Conservation (phyloP, 2,888 invertebrate genomes). For the Atherix ibis region DNA sequence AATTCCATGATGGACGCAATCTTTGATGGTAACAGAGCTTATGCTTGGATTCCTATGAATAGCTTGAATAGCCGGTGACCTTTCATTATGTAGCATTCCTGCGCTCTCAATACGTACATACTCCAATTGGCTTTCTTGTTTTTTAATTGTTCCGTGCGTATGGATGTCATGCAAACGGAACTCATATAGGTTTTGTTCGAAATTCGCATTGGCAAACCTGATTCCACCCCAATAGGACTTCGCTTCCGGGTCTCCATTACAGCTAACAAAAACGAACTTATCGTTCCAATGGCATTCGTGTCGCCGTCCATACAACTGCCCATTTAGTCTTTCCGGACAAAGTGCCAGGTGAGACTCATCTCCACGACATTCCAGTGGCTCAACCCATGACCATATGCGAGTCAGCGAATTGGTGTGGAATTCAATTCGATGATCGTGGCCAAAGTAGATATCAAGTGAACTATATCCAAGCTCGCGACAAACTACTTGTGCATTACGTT, state of each 20-base stretch:
- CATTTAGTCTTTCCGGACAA: conserved; percentile 78
- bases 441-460: conserved; percentile 75
- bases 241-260: conserved; percentile 46
- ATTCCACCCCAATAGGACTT: conserved; percentile 92
- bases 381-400: conserved; percentile 88
- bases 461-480: conserved; percentile 86
- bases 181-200: conserved; percentile 72
- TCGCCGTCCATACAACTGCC: conserved; percentile 70
- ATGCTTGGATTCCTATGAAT: conserved; percentile 74
- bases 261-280: conserved; percentile 84
- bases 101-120: conserved; percentile 78
- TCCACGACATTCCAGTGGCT: conserved; percentile 72
- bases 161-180: conserved; percentile 66
- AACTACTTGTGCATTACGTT: conserved; percentile 91
- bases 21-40: conserved; percentile 64
- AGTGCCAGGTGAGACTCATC: conserved; percentile 61
- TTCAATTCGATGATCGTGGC: conserved; percentile 70
- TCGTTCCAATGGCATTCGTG: conserved; percentile 82
- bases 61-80: conserved; percentile 80
- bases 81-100: conserved; percentile 89
- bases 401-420: conserved; percentile 77
- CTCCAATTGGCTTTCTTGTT: conserved; percentile 61
- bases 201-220: conserved; percentile 75
- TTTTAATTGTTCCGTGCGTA: conserved; percentile 53
- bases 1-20: conserved; percentile 81